Percentiles rank a stretch among this genome's conserved stretches.
phyloP scores from a whole-genome alignment of 2,113 vertebrate genomes.

The Marmota monax region DNA sequence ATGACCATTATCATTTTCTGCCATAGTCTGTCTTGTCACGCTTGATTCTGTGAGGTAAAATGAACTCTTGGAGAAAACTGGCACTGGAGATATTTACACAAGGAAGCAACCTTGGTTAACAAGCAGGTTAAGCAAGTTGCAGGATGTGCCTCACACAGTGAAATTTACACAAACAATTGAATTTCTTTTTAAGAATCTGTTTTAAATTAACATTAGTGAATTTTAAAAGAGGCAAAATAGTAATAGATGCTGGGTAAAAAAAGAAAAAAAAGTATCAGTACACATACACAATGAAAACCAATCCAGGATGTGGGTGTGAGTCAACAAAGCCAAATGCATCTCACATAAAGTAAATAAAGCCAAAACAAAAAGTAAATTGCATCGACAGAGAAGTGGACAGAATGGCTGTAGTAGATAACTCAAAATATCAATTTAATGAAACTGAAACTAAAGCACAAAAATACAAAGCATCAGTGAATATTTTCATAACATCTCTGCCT shows the following conservation, averaged over 20 bases:
- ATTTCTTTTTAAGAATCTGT: slow-evolving; percentile 15
- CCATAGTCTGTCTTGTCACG: background rate
- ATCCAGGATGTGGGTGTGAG: background rate
- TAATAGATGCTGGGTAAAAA: background rate
- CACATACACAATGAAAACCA: background rate
- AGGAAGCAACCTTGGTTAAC: background rate
- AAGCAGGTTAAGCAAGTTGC: background rate
- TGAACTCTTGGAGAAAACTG: background rate
- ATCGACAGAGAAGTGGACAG: background rate
- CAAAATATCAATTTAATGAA: slow-evolving; percentile 31
- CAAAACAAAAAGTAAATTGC: background rate
- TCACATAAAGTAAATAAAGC: background rate
- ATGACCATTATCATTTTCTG: slow-evolving; percentile 23
- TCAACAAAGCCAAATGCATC: background rate
- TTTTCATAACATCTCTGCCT: slow-evolving; percentile 18
- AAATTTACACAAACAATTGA: background rate
- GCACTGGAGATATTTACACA: background rate
- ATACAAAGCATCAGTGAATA: background rate
- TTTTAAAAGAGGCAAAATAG: slow-evolving; percentile 20
- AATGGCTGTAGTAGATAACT: background rate
- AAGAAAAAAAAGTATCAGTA: background rate
- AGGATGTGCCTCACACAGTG: background rate
- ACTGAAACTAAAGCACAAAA: slow-evolving; percentile 17
- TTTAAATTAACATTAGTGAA: background rate
- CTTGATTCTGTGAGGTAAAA: slow-evolving; percentile 33